Evolutionary conservation across 1,140 invertebrate genomes (phyloP).

Genomic region (Scaptomyza montana): DNA sequence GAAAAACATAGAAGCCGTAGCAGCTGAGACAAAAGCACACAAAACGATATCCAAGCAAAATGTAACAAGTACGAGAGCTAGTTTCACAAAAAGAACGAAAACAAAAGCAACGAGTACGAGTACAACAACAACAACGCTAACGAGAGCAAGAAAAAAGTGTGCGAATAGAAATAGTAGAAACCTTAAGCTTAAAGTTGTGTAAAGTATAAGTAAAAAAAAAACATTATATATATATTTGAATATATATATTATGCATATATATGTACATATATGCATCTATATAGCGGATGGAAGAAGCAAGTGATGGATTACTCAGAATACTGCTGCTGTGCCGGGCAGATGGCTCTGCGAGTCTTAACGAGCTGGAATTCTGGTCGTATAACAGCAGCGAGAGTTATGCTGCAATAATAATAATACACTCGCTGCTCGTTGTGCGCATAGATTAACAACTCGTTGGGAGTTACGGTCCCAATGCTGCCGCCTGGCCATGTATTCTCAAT

Average conservation of each 20-base stretch:
- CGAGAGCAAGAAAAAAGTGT: constrained; percentile 14
- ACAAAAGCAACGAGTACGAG: constrained; percentile 32
- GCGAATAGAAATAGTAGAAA: constrained; percentile 54
- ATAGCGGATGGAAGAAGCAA: constrained; percentile 15
- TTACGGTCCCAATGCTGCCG: not conserved
- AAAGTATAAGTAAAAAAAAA: constrained; percentile 65
- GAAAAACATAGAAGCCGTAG: constrained; percentile 10
- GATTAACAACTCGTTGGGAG: not conserved
- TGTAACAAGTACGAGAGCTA: constrained; percentile 42
- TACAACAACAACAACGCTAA: not conserved
- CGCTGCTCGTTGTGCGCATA: not conserved
- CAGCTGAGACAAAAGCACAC: constrained; percentile 27
- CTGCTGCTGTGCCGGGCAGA: constrained; percentile 1
- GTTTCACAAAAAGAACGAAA: constrained; percentile 2
- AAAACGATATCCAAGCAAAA: constrained; percentile 62
- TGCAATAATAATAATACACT: constrained; percentile 5
- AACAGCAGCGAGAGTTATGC: constrained; percentile 5
- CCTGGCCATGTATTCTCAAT: constrained; percentile 11
- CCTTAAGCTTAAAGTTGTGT: constrained; percentile 79
- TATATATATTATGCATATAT: constrained; percentile 25
- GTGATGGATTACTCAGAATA: not conserved
- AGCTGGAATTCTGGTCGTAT: not conserved
- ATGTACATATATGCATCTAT: constrained; percentile 7
- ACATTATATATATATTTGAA: constrained; percentile 51
- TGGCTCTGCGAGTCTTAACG: not conserved